Percentiles rank a stretch among this genome's conserved stretches.
These are phyloP conservation scores for Zoanthus sociatus DNA, from an alignment of 92 coral and sea anemone genomes.

Conservation along the genomic window DNA sequence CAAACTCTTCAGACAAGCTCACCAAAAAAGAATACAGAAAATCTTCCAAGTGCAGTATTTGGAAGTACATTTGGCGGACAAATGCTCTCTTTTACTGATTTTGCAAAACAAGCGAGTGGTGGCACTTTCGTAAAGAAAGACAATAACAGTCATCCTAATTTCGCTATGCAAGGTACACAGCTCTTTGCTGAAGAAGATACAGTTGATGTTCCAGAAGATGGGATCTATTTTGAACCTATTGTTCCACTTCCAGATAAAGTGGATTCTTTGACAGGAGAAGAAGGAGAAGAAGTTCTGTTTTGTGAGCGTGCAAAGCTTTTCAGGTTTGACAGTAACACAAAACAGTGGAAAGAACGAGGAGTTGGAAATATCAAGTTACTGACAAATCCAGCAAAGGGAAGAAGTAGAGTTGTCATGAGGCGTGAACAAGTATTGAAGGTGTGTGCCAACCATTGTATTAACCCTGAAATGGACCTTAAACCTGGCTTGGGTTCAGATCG, in stretches of 20 bases:
- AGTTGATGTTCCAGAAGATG: constrained; percentile 54
- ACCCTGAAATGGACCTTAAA: constrained; percentile 83
- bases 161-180: constrained; percentile 82
- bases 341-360: constrained; percentile 99
- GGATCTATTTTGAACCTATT: constrained; percentile 84
- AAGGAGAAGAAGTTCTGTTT: constrained; percentile 80
- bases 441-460: constrained; percentile 92
- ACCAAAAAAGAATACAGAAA: constrained; percentile 1
- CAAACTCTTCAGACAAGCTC: constrained; percentile 31
- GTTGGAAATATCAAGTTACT: constrained; percentile 90
- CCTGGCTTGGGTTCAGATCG: constrained; percentile 86
- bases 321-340: constrained; percentile 77
- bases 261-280: constrained; percentile 88
- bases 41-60: constrained; percentile 68
- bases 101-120: constrained; percentile 55
- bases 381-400: constrained; percentile 75
- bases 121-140: constrained; percentile 50
- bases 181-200: constrained; percentile 72
- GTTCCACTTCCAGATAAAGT: constrained; percentile 88
- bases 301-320: constrained; percentile 87
- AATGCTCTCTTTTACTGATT: constrained; percentile 73
- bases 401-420: constrained; percentile 95
- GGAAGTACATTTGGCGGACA: constrained; percentile 68
- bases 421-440: constrained; percentile 94
- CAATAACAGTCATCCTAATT: constrained; percentile 43